Evolutionary conservation across 2,797 vertebrate species (phyloP), one percentile per base, ranked within the genome.

Genomic region (Telmatherina bonti): DNA sequence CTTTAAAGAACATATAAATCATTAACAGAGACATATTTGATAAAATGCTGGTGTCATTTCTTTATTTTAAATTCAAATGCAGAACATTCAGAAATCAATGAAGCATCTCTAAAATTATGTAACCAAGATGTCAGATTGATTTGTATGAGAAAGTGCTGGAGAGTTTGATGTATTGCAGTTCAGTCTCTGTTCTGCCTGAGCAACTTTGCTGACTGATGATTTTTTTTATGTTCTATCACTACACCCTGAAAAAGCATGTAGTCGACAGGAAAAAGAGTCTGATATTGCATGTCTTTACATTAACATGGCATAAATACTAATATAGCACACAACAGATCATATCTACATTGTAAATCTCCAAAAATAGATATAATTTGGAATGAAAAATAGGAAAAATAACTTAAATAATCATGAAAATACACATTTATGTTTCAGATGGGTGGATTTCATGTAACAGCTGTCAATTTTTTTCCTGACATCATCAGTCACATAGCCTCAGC

Each of bases 341-440:
- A 81, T 83, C 49, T 68, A 83, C 72, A 78, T 67, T 73, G 55
- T 74, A 76, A 88, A 83, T 73, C 85, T 82, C 76, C 79, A 59
- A 86, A 85, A 85, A 89, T 78, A 80, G 63, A 81, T 71, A 57
- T 47, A 36, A 82, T 81, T 74, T 18, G 54, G 64, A 65, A 65
- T 55, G 11, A 76, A 79, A 87, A 86, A 80, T 61, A 74, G 16
- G 58, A 72, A 38, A 62, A 91, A 90, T 89, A 88, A 90, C 85
- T 90, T 52, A 82, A 85, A 73, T 41, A 73, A 55, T 62, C 35
- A 72, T 67, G 47, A 84, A 86, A 75, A 82, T 63, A 74, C 62
- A 79, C 29, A 35, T 68, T 82, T 66, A 51, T 72, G 58, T 75
- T 54, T 83, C 64, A 53, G 12, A 69, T 72, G 65, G 43, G n/a